Conservation (phyloP, 1,140 invertebrate species). For the Macrostomum lignano region DNA sequence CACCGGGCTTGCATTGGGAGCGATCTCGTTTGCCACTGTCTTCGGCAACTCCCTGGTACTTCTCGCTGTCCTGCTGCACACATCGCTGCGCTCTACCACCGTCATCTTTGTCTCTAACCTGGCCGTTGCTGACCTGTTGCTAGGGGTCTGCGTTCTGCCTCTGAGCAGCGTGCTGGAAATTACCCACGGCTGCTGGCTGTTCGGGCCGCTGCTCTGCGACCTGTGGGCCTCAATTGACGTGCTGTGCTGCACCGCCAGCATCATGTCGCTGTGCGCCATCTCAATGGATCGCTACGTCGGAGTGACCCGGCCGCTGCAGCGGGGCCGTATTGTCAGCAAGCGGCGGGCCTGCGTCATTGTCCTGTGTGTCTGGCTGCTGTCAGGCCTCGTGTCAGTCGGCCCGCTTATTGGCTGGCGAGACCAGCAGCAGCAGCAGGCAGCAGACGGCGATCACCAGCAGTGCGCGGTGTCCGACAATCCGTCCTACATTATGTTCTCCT, state of each 20-base stretch:
- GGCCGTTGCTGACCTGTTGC: constrained; percentile 17
- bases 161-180: constrained; percentile 34
- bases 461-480: constrained; percentile 27
- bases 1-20: no score
- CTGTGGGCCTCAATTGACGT: constrained; percentile 54
- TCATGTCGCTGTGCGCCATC: constrained; percentile 83
- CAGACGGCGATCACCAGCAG: constrained; percentile 3
- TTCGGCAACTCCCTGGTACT: no score
- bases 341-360: constrained; percentile 52
- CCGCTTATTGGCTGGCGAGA: constrained; percentile 76
- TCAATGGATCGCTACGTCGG: constrained; percentile 51
- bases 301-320: constrained; percentile 17
- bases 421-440: constrained; percentile 17
- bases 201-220: constrained; percentile 21
- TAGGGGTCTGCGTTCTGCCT: constrained; percentile 34
- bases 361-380: constrained; percentile 66
- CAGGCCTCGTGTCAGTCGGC: constrained; percentile 80
- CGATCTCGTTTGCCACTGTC: no score
- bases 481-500: constrained; percentile 30
- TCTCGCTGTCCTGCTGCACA: no score
- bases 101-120: neutral
- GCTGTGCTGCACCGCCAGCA: constrained; percentile 69
- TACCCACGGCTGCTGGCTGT: constrained; percentile 18
- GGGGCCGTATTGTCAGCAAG: neutral
- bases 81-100: neutral